Base-by-base conservation (phyloP, 2,797 vertebrate genomes). In the Spinibarbus caldwelli region DNA sequence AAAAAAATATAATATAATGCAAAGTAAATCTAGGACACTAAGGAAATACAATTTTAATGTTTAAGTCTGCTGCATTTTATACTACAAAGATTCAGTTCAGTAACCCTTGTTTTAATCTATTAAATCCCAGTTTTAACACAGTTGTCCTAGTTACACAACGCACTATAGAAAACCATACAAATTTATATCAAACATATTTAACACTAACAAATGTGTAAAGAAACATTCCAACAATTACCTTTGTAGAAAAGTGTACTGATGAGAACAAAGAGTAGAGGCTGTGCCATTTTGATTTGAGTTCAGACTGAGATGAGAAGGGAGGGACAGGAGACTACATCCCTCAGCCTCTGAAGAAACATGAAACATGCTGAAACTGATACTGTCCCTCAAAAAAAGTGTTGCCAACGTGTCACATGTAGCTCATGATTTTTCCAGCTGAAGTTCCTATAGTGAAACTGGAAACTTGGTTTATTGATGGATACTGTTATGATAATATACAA, bases 321-420 rank as follows among this genome's bases (percentile, higher is more conserved):
- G 36, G 34, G 29, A 80, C 29, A 12, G 36, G 67, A 70, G 68
- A 38, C 31, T 75, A 79, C 45, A 64, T 81, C 43, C 49, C 66
- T 43, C 83, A 52, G 31, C 31, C 2, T 62, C 34, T 15, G 14
- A 70, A 17, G 23, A 71, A 82, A 71, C 17, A 64, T 64, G 26
- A 75, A 66, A 76, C 80, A 47, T 29, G n/a, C 12, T 38, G 86
- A 87, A 87, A 85, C 7, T 62, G 54, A 87, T 66, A 85, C 79
- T 45, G 6, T 45, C 12, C 14, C 45, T 52, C 6, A 15, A 70
- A 83, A 47, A 72, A 66, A 6, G 38, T 10, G 36, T 70, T 43
- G 11, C 8, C 82, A 52, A 31, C 45, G 2, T 41, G 34, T 83
- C n/a, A 72, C 43, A 80, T 5, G 47, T 3, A 34, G 47, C 41